Base-by-base conservation (phyloP, 2,113 vertebrate genomes). In the Glaucidium brasilianum region DNA sequence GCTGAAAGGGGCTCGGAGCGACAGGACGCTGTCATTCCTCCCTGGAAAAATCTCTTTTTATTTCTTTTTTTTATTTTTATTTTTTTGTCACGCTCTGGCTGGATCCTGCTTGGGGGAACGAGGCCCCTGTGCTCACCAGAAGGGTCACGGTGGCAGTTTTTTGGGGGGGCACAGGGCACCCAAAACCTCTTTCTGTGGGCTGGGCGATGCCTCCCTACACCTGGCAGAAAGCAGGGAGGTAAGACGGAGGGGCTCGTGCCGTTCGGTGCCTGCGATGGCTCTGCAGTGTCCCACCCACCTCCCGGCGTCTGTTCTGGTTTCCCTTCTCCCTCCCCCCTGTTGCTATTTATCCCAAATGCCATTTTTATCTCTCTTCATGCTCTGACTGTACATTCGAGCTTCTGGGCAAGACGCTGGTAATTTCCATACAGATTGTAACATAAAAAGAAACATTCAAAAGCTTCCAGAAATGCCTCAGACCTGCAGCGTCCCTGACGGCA, bases 121-220 rank as follows among this genome's bases (percentile, higher is more conserved):
- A 47, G 11, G 16, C 39, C 34, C 43, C n/a, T 3, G 11, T 2
- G 32, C 59, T 35, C 60, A 19, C 18, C 3, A 1, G 8, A 43
- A 37, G 1, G 29, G 12, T 39, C 15, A 1, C 5, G 4, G 62
- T 59, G 72, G 35, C 20, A 1, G 16, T 59, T 59, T 21, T 20
- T 0, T 20, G 62, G 60, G n/a, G 25, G 62, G 60, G n/a, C 1
- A 1, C 13, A 19, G 29, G 10, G 25, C n/a, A 1, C 63, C 30
- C 63, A 1, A 8, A 1, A 15, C 10, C 27, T 45, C 17, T 3
- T 13, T 23, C 19, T 6, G 13, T 9, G 69, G 37, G 58, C 26
- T 20, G 22, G 5, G 52, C 1, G 5, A 2, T 6, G 41, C 41
- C 1, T 22, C 83, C 63, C 52, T 22, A 18, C 56, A 66, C n/a